Evolutionary conservation across 2,797 vertebrate genomes (phyloP), one percentile per base, ranked within the genome.

Genomic region (Champsocephalus gunnari): DNA sequence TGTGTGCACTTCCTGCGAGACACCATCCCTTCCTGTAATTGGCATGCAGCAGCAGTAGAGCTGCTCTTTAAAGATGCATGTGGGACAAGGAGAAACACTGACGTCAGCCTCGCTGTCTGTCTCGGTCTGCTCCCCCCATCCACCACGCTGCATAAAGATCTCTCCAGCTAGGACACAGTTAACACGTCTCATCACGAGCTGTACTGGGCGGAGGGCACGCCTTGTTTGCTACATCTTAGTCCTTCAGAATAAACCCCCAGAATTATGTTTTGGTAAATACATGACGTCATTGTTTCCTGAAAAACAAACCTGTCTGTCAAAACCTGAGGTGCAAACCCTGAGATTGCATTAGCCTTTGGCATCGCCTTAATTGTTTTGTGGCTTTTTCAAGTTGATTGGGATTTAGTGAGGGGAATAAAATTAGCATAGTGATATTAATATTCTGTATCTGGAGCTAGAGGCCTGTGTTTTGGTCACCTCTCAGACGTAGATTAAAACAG

Each of bases 51-150:
- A 86, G 89, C 83, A 77, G 92, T 90, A 84, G 87, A 65, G 84
- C 87, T 68, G 84, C 87, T 92, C 86, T 91, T 93, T 92, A 92
- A 92, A 91, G 86, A 93, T 91, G 88, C 92, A 93, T 90, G 87
- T 90, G 87, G 90, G 87, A 89, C 84, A 74, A 85, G 83, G 70
- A 88, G 82, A 85, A 86, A 78, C 80, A 75, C 68, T 90, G 91
- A 92, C 90, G 92, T 91, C 86, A 92, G 77, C 83, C 67, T 68
- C 59, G 54, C 88, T 86, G 79, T 79, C 86, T 88, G 77, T 81
- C 87, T 83, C 81, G 28, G 45, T 79, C 80, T 73, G 61, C 44
- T 11, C 7, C 63, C 11, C 34, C 16, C 45, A n/a, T 24, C 34
- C 11, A 32, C 56, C 60, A 6, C 53, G 59, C 70, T 69, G 55